These are phyloP conservation scores for Torymus auratus DNA, from an alignment of 2,888 invertebrate genomes.

Conservation along the genomic window DNA sequence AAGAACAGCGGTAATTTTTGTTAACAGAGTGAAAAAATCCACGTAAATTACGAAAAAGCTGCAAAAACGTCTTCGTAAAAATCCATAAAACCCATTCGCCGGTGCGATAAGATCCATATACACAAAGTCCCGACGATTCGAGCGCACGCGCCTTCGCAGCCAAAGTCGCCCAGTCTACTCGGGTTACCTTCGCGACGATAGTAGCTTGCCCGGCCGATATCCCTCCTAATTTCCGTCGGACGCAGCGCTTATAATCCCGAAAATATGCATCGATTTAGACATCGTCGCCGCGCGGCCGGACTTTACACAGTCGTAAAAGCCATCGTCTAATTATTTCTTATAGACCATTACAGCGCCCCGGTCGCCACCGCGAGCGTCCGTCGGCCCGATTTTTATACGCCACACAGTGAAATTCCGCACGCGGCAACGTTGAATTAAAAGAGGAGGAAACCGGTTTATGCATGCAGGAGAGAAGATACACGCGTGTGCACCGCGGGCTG, in stretches of 20 bases:
- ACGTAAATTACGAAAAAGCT: no score
- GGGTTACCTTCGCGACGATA: slow-evolving; percentile 30
- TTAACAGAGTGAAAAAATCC: no score
- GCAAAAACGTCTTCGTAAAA: no score
- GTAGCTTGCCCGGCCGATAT: slow-evolving; percentile 7
- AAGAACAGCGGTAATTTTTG: no score
- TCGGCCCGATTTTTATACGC: slow-evolving; percentile 34
- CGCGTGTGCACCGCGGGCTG: slow-evolving; percentile 18
- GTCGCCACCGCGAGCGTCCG: background rate
- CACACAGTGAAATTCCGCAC: slow-evolving; percentile 26
- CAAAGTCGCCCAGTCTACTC: no score
- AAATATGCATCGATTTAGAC: slow-evolving; percentile 54
- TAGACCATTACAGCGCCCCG: slow-evolving; percentile 4
- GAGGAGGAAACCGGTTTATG: slow-evolving; percentile 45
- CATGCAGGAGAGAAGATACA: slow-evolving; percentile 16
- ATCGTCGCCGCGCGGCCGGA: slow-evolving; percentile 34
- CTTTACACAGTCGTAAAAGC: slow-evolving; percentile 49
- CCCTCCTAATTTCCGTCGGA: slow-evolving; percentile 15
- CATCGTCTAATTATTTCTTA: slow-evolving; percentile 50
- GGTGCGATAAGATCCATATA: slow-evolving; percentile 21
- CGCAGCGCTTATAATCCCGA: slow-evolving; percentile 5
- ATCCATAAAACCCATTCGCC: background rate
- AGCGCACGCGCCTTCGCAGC: no score
- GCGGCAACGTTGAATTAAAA: slow-evolving; percentile 24
- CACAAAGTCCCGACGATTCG: slow-evolving; percentile 5